Evolutionary conservation across 2,888 invertebrate genomes (phyloP), one percentile per base, ranked within the genome.

Genomic region (Campopleginae sp.): DNA sequence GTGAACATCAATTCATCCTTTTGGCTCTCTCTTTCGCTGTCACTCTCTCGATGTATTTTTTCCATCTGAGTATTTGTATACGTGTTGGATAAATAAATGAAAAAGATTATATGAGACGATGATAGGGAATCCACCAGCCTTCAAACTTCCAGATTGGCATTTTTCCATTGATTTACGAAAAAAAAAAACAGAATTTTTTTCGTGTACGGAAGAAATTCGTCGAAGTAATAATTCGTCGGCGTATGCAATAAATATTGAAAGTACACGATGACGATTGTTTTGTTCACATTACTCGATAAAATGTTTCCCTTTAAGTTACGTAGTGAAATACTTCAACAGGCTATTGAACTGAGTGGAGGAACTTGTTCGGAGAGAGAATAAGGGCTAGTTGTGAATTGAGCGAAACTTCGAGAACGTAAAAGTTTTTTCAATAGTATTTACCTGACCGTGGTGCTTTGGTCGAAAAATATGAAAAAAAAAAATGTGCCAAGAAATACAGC

Each of bases 1-100:
- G 63, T 65, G 77, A 66, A 66, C 66, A 54, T 77, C 65, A 66
- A 83, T 80, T 80, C 65, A 80, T 84, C 76, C 76, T 70, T 80
- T 65, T 65, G 54, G 46, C 65, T 80, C 63, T 51, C 46, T 61
- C 42, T 71, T 75, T 68, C 23, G 63, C 68, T 81, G 46, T 70
- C 63, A 63, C 51, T 54, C 23, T 23, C 23, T 10, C 54, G 8
- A 10, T 27, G 7, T 54, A 12, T 46, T 46, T 33, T 44, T 31
- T 31, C n/a, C 23, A 42, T 66, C 23, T 10, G 51, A 42, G 66
- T 66, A 61, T 23, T 42, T 65, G 63, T 65, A 54, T 51, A 76
- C 23, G 38, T n/a, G 65, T 27, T 27, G 31, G 27, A 74, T 74
- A 74, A 61, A 74, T 74, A 46, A 44, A 44, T 74, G 44, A 44